These are phyloP conservation scores for Xestia c-nigrum DNA, from an alignment of 2,888 invertebrate genomes.

Conservation along the genomic window DNA sequence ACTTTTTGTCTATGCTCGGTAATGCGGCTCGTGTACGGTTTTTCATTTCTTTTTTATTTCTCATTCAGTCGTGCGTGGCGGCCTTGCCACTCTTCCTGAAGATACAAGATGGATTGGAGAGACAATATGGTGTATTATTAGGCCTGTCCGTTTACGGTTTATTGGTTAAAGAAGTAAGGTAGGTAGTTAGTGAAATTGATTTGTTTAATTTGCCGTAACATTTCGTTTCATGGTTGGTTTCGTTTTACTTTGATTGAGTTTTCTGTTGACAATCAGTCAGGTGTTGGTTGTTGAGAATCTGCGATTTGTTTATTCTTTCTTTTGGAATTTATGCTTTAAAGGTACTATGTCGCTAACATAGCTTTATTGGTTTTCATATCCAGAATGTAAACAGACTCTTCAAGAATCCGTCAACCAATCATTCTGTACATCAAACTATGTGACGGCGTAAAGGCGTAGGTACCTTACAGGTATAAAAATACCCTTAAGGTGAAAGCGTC, in stretches of 20 bases:
- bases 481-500: too few species aligned
- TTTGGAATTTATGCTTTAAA: not conserved
- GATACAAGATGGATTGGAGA: conserved; percentile 45
- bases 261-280: conserved; percentile 9
- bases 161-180: conserved; percentile 13
- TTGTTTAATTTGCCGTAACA: conserved; percentile 51
- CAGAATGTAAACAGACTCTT: too few species aligned
- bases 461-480: too few species aligned
- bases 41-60: conserved; percentile 65
- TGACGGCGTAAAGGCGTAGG: not conserved
- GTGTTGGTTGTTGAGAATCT: not conserved
- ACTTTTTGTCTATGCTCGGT: conserved; percentile 70
- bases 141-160: conserved; percentile 45
- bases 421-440: too few species aligned
- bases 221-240: conserved; percentile 51
- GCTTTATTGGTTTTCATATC: too few species aligned
- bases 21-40: conserved; percentile 64
- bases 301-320: not conserved
- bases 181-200: conserved; percentile 46
- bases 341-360: too few species aligned
- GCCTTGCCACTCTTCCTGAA: conserved; percentile 74
- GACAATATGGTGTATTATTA: conserved; percentile 49
- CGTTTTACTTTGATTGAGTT: conserved; percentile 15
- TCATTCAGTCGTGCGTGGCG: conserved; percentile 70
- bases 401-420: too few species aligned